Base-by-base conservation (phyloP, 2,888 invertebrate genomes). In the Cotesia congregata region DNA sequence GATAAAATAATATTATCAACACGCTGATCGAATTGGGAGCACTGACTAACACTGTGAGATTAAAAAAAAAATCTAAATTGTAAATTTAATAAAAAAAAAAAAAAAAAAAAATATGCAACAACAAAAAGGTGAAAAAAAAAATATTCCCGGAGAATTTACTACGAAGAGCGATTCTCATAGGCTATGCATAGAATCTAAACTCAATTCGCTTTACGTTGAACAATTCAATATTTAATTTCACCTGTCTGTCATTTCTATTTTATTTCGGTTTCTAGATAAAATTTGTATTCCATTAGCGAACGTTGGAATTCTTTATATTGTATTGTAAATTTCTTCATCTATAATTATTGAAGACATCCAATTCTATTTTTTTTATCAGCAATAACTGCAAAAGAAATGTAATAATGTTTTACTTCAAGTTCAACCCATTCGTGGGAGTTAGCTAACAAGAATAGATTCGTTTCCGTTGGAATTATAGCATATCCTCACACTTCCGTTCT, bases 171-270 rank as follows among this genome's bases (percentile, higher is more conserved):
- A 40, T 67, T 77, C 67, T 62, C 72, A 80, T 79, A 67, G 67
- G 65, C 75, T 79, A 78, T 80, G 80, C 78, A 80, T 76, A 67
- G 77, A 76, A 76, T 76, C 76, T 72, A 80, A 75, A 78, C 80
- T 81, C 84, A 84, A 83, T 85, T 84, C 82, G 81, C 84, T 82
- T 81, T 77, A 78, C 81, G 83, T 80, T 82, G 79, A 83, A 83
- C 84, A 83, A 85, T 83, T 83, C 82, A 82, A 74, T 80, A 82
- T 85, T 85, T 85, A 84, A 86, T 84, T 82, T 78, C 77, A 79
- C 74, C 79, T 77, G 75, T 74, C 75, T 67, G 78, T 73, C 6
- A 30, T 41, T 70, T 15, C 59, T 4, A 1, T 39, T 70, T 39
- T 50, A 40, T 50, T 12, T 50, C 50, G 7, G 50, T 7, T 50